Base-by-base conservation (phyloP, 1,140 invertebrate species). In the Teleogryllus occipitalis region DNA sequence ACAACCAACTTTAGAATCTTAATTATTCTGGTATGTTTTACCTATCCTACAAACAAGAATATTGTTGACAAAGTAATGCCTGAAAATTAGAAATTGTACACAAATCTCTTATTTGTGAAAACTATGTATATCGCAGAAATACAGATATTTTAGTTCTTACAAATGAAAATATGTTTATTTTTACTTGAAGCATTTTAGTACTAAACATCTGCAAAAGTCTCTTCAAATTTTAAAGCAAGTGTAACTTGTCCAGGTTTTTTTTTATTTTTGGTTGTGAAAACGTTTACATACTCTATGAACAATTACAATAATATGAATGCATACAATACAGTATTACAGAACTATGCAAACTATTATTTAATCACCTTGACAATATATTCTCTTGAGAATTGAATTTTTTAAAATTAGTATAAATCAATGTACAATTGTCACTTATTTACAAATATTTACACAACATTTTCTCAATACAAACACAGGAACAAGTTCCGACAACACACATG, bases 371-470 rank as follows among this genome's bases (percentile, higher is more conserved):
- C 54, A 65, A 65, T 65, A 65, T 65, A 65, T 14, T 65, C 18
- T 65, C 54, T 65, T 65, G 10, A 65, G 54, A 65, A 65, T 65
- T 65, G 47, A 48, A 47, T 77, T 15, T 8, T 49, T 54, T 77
- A 77, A 77, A 77, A 77, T 12, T 77, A 21, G 76, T 54, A 54
- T 77, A 48, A 77, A 77, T 54, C 48, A 18, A 77, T 54, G 8
- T 21, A 77, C 76, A 54, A 21, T 77, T 77, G 48, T 77, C 48
- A 77, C 46, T 21, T 77, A 77, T 54, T 77, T 77, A 77, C 76
- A 77, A 39, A 65, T 77, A 77, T 77, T 77, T 77, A 77, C 76
- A 77, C 76, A 77, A 8, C 14, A 10, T 77, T n/a, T 21, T 48
- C 48, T 21, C 15, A 54, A 77, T 48, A 77, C 47, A 47, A 77